Evolutionary conservation across 37 sponge, comb jelly and placozoan genomes (phyloP).

Genomic region (Cliona cf. orientalis): DNA sequence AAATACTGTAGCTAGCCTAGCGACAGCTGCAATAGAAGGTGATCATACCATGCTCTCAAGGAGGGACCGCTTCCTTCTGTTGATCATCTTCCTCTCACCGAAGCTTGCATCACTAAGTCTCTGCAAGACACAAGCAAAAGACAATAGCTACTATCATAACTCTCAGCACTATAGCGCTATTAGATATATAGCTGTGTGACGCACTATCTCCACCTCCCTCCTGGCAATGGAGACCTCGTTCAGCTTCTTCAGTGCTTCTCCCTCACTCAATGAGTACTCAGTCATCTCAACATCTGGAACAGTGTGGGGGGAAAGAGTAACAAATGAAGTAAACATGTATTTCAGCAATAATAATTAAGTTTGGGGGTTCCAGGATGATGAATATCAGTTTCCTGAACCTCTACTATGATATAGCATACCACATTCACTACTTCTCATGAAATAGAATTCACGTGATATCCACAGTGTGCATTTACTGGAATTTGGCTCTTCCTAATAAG

Average conservation of each 20-base stretch:
- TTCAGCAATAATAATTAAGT: too few species aligned
- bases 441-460: too few species aligned
- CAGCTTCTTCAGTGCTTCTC: slow-evolving; percentile 66
- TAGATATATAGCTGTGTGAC: neutral
- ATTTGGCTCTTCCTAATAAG: too few species aligned
- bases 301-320: too few species aligned
- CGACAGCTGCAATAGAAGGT: too few species aligned
- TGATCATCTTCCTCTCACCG: slow-evolving; percentile 67
- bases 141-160: neutral
- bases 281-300: slow-evolving; percentile 51
- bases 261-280: slow-evolving; percentile 74
- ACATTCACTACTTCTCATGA: too few species aligned
- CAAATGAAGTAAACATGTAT: too few species aligned
- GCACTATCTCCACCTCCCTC: slow-evolving; percentile 87
- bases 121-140: slow-evolving; percentile 16
- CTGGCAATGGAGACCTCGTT: slow-evolving; percentile 78
- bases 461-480: too few species aligned
- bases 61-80: slow-evolving; percentile 55
- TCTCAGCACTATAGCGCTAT: slow-evolving; percentile 1
- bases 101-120: slow-evolving; percentile 60
- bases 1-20: neutral
- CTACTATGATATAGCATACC: too few species aligned
- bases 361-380: too few species aligned
- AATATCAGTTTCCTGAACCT: too few species aligned
- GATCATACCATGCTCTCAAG: slow-evolving; percentile 32